These are phyloP conservation scores for Cygnus olor DNA, from an alignment of 2,797 vertebrate genomes.

Conservation along the genomic window DNA sequence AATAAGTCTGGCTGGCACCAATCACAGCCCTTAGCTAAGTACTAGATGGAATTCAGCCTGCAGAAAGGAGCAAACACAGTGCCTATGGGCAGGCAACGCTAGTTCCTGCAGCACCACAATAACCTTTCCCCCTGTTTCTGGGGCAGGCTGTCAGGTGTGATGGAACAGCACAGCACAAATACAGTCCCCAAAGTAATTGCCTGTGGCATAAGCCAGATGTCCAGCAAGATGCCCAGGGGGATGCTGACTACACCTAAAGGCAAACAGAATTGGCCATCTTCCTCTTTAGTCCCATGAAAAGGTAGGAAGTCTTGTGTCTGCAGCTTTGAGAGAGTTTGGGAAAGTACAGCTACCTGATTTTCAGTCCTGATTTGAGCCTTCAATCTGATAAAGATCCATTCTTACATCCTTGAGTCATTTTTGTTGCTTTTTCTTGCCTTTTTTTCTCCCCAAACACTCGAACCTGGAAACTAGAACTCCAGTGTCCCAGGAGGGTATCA, in stretches of 20 bases:
- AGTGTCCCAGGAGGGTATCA: slow-evolving; percentile 45
- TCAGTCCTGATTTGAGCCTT: not conserved
- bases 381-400: slow-evolving; percentile 8
- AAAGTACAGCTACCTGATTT: not conserved
- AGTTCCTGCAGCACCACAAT: not conserved
- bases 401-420: not conserved
- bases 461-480: slow-evolving; percentile 54
- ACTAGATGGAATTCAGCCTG: not conserved
- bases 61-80: rapidly evolving
- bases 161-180: not conserved
- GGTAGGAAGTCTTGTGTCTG: not conserved
- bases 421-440: slow-evolving; percentile 8
- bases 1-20: not conserved
- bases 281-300: not conserved
- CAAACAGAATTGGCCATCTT: not conserved
- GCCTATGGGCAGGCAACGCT: not conserved
- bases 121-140: not conserved
- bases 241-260: not conserved
- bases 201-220: not conserved
- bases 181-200: not conserved
- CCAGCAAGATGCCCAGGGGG: rapidly evolving
- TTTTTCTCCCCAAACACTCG: not conserved
- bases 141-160: not conserved
- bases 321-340: not conserved
- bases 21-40: not conserved